Evolutionary conservation across 2,888 invertebrate species (phyloP), one percentile per base, ranked within the genome.

Genomic region (Choristoneura rosaceana): DNA sequence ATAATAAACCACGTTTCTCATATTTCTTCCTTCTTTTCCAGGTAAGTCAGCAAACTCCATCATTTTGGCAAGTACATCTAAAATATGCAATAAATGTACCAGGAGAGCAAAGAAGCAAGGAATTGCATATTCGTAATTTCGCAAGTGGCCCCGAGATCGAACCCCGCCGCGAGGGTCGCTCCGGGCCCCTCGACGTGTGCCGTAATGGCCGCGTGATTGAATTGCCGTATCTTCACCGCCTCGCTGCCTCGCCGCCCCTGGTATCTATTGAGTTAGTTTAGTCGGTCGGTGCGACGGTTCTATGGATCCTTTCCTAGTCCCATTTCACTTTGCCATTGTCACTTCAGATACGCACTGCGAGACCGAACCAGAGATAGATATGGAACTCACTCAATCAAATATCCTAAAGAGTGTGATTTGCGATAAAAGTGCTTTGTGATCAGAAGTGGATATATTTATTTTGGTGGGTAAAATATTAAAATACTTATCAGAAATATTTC

Each of bases 131-230:
- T 84, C 75, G 84, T 85, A 86, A 87, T 87, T 88, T 87, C 75
- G 85, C 85, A 81, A 83, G 81, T 83, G 81, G 76, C 74, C 69
- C 77, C 75, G 73, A 69, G 75, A 74, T 76, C 74, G 69, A 68
- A 70, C 75, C 83, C 83, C 82, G 76, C 78, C 78, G 80, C 69
- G 75, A 78, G 78, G 75, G 79, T 74, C 76, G 77, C 76, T 75
- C 73, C 78, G 74, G 80, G 79, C 81, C 80, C 81, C 81, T 81
- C 79, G 81, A 81, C 83, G 83, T 82, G 84, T 84, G 82, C 81
- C 81, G 86, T 88, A 90, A 90, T 89, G 84, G 87, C 82, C 83
- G 81, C 84, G 84, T 86, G 90, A 90, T 92, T 90, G 88, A 90
- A 91, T 88, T 86, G 87, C 85, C 87, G 84, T 87, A 88, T 89